Percentiles rank a stretch among this genome's conserved stretches.
These are phyloP conservation scores for Rhyacophila evoluta DNA, from an alignment of 2,888 invertebrate genomes.

Conservation along the genomic window DNA sequence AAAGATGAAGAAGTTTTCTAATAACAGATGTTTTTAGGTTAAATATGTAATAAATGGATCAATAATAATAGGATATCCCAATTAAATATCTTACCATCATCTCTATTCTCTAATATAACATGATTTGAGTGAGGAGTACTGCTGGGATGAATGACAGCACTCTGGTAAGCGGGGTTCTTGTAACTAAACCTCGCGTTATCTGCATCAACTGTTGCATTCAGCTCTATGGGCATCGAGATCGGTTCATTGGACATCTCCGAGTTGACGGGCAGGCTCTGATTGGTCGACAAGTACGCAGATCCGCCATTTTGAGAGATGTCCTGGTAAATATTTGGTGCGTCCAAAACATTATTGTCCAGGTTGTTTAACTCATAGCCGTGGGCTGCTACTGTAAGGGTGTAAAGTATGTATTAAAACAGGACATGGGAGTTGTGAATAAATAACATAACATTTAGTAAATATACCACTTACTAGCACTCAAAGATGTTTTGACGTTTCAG, in stretches of 20 bases:
- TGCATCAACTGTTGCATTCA: slow-evolving; percentile 61
- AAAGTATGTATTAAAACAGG: no score
- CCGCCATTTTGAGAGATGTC: slow-evolving; percentile 63
- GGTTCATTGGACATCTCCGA: slow-evolving; percentile 64
- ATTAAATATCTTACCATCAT: slow-evolving; percentile 61
- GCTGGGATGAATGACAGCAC: slow-evolving; percentile 74
- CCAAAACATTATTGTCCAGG: slow-evolving; percentile 74
- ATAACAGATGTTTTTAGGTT: no score
- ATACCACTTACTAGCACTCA: no score
- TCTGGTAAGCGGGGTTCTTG: slow-evolving; percentile 81
- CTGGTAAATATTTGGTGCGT: slow-evolving; percentile 72
- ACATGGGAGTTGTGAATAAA: no score
- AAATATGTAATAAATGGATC: no score
- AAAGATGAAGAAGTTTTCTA: no score
- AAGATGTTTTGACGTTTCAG: no score
- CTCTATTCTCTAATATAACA: slow-evolving; percentile 61
- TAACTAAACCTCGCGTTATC: slow-evolving; percentile 74
- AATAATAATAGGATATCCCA: no score
- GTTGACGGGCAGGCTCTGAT: slow-evolving; percentile 62
- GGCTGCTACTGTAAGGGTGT: slow-evolving; percentile 68
- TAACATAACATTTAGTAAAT: no score
- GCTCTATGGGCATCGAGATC: slow-evolving; percentile 64
- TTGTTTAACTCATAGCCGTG: slow-evolving; percentile 77
- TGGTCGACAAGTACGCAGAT: slow-evolving; percentile 55
- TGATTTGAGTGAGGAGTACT: slow-evolving; percentile 60